phyloP scores from a whole-genome alignment of 1,140 invertebrate genomes.

The Hormaphis cornu region DNA sequence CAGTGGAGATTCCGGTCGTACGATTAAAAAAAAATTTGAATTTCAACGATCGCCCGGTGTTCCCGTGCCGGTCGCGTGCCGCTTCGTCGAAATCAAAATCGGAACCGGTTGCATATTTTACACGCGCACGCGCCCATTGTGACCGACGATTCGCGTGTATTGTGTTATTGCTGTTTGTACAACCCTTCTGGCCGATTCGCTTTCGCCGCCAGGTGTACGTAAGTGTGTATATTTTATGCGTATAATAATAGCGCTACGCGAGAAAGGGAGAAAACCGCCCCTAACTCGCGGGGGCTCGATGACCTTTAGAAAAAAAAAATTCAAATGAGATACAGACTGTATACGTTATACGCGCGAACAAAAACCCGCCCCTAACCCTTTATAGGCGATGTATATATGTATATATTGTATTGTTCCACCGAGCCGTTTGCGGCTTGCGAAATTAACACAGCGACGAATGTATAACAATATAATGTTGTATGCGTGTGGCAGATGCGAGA shows the following conservation, averaged over 20 bases:
- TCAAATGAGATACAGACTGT: constrained; percentile 15
- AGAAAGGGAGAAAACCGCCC: background rate
- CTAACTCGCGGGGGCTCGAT: too few species aligned
- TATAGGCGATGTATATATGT: too few species aligned
- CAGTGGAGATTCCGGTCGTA: too few species aligned
- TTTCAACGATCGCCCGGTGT: too few species aligned
- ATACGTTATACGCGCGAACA: background rate
- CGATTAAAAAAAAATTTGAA: too few species aligned
- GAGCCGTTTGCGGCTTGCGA: background rate
- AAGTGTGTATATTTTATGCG: too few species aligned
- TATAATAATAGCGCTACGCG: background rate
- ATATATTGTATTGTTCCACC: too few species aligned
- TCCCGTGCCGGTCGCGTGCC: constrained; percentile 1
- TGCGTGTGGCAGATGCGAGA: background rate
- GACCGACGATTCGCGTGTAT: too few species aligned
- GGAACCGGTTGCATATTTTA: background rate
- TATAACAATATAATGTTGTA: too few species aligned
- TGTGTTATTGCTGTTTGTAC: too few species aligned
- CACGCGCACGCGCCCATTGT: too few species aligned
- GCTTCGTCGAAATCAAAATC: background rate
- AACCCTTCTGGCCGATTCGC: background rate
- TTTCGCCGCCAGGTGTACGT: background rate
- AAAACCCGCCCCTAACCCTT: background rate
- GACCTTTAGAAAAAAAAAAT: background rate
- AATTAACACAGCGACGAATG: background rate